These are phyloP conservation scores for Sepiola atlantica DNA, from an alignment of 2,888 invertebrate genomes.

Conservation along the genomic window DNA sequence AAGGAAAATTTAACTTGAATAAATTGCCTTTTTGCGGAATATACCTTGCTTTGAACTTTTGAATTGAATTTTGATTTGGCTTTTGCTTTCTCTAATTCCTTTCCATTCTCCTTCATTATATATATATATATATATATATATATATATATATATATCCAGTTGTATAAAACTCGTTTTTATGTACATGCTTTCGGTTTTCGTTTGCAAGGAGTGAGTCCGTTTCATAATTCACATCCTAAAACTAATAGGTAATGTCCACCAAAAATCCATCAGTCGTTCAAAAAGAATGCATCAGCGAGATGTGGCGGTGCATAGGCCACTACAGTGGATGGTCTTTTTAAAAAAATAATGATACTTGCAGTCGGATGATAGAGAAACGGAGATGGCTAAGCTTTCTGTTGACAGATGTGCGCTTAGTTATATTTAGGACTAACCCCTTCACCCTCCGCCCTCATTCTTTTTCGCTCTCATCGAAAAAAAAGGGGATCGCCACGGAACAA, in stretches of 20 bases:
- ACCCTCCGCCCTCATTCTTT: background rate
- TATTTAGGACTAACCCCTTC: background rate
- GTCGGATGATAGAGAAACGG: background rate
- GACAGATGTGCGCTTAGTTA: background rate
- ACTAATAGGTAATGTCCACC: background rate
- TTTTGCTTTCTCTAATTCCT: no score
- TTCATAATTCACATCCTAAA: background rate
- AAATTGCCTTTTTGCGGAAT: no score
- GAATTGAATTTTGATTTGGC: no score
- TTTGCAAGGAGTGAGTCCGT: background rate
- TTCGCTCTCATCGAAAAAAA: background rate
- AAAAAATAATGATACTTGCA: slow-evolving; percentile 6
- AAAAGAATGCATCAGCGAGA: background rate
- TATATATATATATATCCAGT: background rate
- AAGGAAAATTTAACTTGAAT: no score
- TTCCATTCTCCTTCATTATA: no score
- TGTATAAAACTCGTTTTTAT: background rate
- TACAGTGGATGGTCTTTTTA: background rate
- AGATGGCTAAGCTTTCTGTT: background rate
- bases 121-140: no score
- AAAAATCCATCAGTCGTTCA: background rate
- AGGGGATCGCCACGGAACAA: background rate
- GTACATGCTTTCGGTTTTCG: background rate
- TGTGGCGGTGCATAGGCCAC: background rate
- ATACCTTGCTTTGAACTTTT: no score